A percentile compares a stretch with the other conserved stretches of the same genome.
phyloP scores from a whole-genome alignment of 2,888 invertebrate genomes.

The Nemotelus pantherinus region DNA sequence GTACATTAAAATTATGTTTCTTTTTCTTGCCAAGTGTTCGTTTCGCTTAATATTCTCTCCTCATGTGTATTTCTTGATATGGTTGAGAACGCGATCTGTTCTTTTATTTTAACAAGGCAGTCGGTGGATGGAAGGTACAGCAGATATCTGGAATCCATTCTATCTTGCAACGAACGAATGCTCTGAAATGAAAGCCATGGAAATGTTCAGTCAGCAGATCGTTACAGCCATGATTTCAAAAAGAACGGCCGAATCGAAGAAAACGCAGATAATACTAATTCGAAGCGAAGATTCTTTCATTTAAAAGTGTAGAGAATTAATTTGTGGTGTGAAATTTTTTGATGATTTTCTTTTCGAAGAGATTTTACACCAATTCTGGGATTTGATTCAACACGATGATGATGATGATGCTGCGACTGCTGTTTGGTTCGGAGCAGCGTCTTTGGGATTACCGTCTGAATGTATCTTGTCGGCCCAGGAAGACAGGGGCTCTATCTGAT shows the following conservation, averaged over 20 bases:
- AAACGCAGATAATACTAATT: conserved; percentile 36
- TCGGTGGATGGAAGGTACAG: neutral
- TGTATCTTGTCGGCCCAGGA: neutral
- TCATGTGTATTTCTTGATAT: neutral
- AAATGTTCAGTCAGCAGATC: conserved; percentile 20
- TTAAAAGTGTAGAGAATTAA: conserved; percentile 48
- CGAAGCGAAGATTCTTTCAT: conserved; percentile 42
- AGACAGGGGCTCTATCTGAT: too few relatives aligned
- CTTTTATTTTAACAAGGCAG: neutral
- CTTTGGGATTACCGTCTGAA: neutral
- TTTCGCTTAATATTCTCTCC: conserved; percentile 16
- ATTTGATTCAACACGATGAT: conserved; percentile 10
- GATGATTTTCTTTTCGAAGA: conserved; percentile 48
- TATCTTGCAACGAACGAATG: neutral
- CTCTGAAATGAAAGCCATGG: neutral
- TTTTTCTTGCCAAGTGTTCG: conserved; percentile 15
- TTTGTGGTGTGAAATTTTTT: conserved; percentile 50
- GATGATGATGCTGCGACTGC: conserved; percentile 17
- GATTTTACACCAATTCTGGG: conserved; percentile 42
- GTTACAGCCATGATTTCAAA: conserved; percentile 21
- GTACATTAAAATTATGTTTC: conserved; percentile 35
- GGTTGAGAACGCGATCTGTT: neutral
- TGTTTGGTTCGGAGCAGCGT: neutral
- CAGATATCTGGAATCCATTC: too few relatives aligned
- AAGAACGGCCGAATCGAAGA: conserved; percentile 25